Evolutionary conservation across 30 jellyfish, hydroid and myxozoan species (phyloP).

Genomic region (Aurelia sp.): DNA sequence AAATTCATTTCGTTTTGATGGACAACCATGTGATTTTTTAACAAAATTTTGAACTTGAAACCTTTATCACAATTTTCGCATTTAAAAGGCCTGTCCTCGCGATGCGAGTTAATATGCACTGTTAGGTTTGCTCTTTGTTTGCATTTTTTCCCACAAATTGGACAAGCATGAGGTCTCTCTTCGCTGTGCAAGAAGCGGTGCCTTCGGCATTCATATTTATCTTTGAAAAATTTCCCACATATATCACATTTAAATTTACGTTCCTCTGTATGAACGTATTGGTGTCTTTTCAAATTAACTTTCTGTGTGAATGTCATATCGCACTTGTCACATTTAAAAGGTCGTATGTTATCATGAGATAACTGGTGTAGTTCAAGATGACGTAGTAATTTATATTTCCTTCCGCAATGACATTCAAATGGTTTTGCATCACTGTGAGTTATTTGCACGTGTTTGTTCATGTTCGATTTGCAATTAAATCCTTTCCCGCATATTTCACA

Average conservation of each 20-base stretch:
- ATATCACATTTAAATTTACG: background rate
- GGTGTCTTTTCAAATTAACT: background rate
- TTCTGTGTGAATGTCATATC: background rate
- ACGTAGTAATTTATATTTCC: background rate
- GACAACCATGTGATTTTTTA: background rate
- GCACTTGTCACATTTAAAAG: background rate
- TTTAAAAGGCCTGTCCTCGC: background rate
- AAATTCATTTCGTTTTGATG: background rate
- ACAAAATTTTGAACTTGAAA: background rate
- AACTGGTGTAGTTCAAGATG: background rate
- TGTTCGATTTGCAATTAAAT: background rate
- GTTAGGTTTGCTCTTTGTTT: background rate
- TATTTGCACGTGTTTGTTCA: background rate
- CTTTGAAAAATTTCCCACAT: background rate
- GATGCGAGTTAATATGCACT: background rate
- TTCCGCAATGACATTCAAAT: constrained; percentile 1
- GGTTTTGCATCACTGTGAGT: background rate
- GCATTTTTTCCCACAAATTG: background rate
- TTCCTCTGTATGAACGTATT: background rate
- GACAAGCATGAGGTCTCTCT: background rate
- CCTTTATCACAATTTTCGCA: background rate
- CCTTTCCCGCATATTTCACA: background rate
- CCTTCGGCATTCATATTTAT: background rate
- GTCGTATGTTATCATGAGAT: background rate
- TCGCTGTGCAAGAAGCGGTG: background rate